Evolutionary conservation across 2,888 invertebrate species (phyloP).

Genomic region (Ypsolopha sequella): DNA sequence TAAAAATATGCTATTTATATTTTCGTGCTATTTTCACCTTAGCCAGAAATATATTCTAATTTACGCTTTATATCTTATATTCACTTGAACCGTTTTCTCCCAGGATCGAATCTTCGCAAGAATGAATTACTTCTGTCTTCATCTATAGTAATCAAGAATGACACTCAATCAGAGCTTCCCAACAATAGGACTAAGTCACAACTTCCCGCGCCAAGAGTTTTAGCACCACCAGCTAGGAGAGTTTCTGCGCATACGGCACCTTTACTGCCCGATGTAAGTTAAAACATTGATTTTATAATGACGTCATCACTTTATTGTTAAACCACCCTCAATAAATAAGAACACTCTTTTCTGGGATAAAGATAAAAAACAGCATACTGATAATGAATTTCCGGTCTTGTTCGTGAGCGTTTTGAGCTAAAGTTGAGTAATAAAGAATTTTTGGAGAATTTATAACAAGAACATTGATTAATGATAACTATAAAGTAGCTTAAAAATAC

Average conservation of each 20-base stretch:
- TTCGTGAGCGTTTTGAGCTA: too few species aligned
- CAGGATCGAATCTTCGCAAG: slow-evolving; percentile 63
- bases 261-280: slow-evolving; percentile 49
- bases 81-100: neutral
- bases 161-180: slow-evolving; percentile 79
- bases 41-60: too few species aligned
- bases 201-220: slow-evolving; percentile 39
- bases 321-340: too few species aligned
- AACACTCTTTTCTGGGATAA: too few species aligned
- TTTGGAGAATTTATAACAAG: too few species aligned
- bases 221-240: slow-evolving; percentile 39
- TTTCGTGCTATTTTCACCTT: neutral
- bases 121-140: slow-evolving; percentile 73
- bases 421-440: too few species aligned
- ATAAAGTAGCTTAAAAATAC: too few species aligned
- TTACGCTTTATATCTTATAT: neutral
- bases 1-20: too few species aligned
- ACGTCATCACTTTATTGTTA: too few species aligned
- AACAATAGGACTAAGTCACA: slow-evolving; percentile 63
- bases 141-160: slow-evolving; percentile 78
- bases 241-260: slow-evolving; percentile 56
- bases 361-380: too few species aligned
- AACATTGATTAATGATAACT: too few species aligned
- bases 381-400: too few species aligned
- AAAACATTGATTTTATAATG: neutral